These are phyloP conservation scores for Chloebia gouldiae DNA, from an alignment of 2,113 vertebrate genomes.

Conservation along the genomic window DNA sequence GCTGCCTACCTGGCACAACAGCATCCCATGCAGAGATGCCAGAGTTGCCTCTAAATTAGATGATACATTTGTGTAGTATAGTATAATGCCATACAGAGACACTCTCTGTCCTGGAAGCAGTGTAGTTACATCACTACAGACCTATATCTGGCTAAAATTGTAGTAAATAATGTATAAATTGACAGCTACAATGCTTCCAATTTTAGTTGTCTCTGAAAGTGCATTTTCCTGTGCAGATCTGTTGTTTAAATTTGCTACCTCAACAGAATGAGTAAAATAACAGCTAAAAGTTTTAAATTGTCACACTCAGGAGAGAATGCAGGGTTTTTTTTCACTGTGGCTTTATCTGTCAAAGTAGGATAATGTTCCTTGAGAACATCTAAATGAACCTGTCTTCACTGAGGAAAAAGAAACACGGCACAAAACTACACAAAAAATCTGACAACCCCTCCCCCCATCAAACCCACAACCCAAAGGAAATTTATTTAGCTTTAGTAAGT, in stretches of 20 bases:
- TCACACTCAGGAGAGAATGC: background rate
- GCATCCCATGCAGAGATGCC: conserved; percentile 32
- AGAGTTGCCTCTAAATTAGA: background rate
- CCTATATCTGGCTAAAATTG: background rate
- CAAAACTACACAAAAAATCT: background rate
- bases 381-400: background rate
- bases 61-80: background rate
- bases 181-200: background rate
- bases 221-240: background rate
- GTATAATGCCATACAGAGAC: background rate
- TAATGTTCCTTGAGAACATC: background rate
- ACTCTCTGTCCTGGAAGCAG: background rate
- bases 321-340: background rate
- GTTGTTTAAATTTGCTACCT: background rate
- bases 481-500: background rate
- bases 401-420: too few species aligned
- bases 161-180: conserved; percentile 15
- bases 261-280: background rate
- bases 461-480: background rate
- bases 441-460: rapidly evolving
- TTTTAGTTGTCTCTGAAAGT: background rate
- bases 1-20: background rate
- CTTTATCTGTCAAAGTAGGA: background rate
- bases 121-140: background rate
- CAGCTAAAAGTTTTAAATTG: background rate